Percentiles rank a stretch among this genome's conserved stretches.
These are phyloP conservation scores for Rhysida immarginata DNA, from an alignment of 1,140 invertebrate genomes.

Conservation along the genomic window DNA sequence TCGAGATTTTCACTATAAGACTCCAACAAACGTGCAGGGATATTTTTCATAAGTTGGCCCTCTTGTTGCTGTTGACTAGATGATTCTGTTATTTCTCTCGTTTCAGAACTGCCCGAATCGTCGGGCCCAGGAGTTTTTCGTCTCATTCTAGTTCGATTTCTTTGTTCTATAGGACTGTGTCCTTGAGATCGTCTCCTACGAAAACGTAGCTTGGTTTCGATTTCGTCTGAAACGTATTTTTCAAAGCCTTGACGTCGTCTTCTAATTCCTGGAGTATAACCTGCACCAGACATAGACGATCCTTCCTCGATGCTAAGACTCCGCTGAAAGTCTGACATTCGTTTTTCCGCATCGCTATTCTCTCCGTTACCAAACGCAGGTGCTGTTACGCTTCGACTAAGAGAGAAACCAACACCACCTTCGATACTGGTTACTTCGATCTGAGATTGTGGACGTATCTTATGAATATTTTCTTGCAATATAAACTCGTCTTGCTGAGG, in stretches of 20 bases:
- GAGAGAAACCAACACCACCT: background rate
- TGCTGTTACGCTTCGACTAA: background rate
- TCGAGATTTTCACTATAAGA: constrained; percentile 2
- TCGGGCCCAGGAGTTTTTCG: background rate
- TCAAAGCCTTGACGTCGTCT: constrained; percentile 47
- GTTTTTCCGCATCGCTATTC: background rate
- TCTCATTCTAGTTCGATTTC: background rate
- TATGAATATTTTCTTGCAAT: too few relatives aligned
- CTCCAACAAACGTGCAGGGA: background rate
- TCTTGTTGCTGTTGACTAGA: background rate
- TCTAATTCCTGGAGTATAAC: constrained; percentile 43
- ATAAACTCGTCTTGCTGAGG: too few relatives aligned
- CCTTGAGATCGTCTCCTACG: constrained; percentile 37
- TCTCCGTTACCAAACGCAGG: background rate
- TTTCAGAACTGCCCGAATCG: constrained; percentile 6
- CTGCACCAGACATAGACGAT: constrained; percentile 11
- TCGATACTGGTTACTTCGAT: background rate
- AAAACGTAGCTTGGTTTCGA: constrained; percentile 54
- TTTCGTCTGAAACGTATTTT: constrained; percentile 56
- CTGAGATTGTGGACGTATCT: background rate
- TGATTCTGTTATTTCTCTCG: constrained; percentile 6
- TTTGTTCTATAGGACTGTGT: background rate
- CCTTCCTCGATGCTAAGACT: background rate
- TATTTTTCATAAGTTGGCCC: background rate
- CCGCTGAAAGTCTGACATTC: background rate